These are phyloP conservation scores for Ophion costatus DNA, from an alignment of 2,888 invertebrate genomes.

Conservation along the genomic window DNA sequence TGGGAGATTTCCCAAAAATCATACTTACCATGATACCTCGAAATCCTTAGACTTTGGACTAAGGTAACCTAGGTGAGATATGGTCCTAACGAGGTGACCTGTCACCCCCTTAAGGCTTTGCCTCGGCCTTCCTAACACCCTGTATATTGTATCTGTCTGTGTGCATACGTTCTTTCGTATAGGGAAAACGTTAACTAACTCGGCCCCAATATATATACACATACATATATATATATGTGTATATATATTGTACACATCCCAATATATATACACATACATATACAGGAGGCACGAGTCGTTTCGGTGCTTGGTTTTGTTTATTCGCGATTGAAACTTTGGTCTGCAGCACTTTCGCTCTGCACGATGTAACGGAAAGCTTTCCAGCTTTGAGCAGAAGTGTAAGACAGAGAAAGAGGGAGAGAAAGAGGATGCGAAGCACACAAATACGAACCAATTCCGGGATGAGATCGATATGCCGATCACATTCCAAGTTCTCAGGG, in stretches of 20 bases:
- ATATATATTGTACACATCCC: too few species aligned
- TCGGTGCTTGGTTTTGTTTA: background rate
- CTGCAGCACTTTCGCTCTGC: constrained; percentile 2
- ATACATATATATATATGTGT: too few species aligned
- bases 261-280: too few species aligned
- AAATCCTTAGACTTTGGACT: too few species aligned
- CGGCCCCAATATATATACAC: too few species aligned
- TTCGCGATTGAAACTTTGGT: constrained; percentile 12
- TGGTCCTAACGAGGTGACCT: too few species aligned
- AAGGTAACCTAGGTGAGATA: too few species aligned
- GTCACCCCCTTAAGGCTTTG: too few species aligned
- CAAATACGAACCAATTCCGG: constrained; percentile 21
- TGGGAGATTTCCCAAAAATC: too few species aligned
- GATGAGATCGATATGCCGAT: constrained; percentile 46
- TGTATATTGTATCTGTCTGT: background rate
- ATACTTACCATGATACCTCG: too few species aligned
- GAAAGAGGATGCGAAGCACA: background rate
- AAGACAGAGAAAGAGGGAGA: background rate
- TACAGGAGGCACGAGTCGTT: background rate
- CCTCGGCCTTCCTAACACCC: too few species aligned
- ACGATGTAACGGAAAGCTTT: constrained; percentile 11
- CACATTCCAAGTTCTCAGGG: constrained; percentile 48
- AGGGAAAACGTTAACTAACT: too few species aligned
- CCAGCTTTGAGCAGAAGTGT: constrained; percentile 2
- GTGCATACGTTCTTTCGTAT: background rate